phyloP scores from a whole-genome alignment of 2,113 vertebrate genomes.

The Alethe castanea region DNA sequence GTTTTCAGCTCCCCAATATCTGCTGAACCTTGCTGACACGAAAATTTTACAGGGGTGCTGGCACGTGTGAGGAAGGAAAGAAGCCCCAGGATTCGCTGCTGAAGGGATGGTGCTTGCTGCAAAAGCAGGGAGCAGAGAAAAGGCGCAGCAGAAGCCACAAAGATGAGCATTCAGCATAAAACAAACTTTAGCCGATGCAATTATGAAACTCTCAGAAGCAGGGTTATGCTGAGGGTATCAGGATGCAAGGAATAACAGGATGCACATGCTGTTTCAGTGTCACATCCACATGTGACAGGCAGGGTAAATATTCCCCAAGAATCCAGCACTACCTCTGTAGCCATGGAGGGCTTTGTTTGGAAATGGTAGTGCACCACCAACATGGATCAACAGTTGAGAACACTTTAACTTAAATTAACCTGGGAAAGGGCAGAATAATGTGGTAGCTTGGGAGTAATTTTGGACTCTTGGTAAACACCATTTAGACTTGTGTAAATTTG shows the following conservation, averaged over 20 bases:
- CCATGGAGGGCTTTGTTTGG: not conserved
- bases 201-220: not conserved
- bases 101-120: fast-evolving
- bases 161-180: not conserved
- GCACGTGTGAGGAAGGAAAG: not conserved
- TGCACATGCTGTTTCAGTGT: fast-evolving
- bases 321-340: not conserved
- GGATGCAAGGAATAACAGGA: not conserved
- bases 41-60: not conserved
- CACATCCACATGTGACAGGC: fast-evolving
- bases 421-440: not conserved
- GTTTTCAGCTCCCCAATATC: not conserved
- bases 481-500: slow-evolving; percentile 1
- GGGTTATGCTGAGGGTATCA: not conserved
- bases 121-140: not conserved
- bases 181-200: not conserved
- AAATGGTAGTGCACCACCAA: not conserved
- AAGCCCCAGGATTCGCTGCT: not conserved
- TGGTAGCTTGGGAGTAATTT: not conserved
- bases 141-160: not conserved
- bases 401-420: not conserved
- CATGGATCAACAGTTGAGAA: not conserved
- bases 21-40: not conserved
- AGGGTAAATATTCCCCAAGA: not conserved
- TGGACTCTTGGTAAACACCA: not conserved